phyloP scores from a whole-genome alignment of 1,140 invertebrate genomes.

The Sarcophaga bullata region DNA sequence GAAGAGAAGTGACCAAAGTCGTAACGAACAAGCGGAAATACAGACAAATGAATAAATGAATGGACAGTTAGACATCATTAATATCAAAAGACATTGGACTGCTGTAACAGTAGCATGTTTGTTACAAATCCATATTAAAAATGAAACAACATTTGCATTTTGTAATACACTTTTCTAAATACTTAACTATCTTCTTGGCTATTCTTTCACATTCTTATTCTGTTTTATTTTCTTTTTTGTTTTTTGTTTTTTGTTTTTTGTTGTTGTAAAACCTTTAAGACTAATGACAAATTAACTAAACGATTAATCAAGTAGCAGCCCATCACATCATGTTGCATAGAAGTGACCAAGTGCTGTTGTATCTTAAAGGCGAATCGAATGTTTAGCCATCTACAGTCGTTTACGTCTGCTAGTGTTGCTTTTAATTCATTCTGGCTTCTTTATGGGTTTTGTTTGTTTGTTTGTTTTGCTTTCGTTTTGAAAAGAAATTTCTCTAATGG shows the following conservation, averaged over 20 bases:
- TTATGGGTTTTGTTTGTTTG: no score
- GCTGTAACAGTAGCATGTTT: neutral
- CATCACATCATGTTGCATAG: no score
- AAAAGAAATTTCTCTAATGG: slow-evolving; percentile 9
- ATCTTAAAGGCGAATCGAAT: neutral
- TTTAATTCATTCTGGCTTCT: no score
- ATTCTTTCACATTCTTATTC: no score
- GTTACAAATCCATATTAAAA: neutral
- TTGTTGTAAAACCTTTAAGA: neutral
- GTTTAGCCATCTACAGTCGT: neutral
- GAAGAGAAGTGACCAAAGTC: neutral
- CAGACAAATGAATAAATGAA: neutral
- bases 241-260: neutral
- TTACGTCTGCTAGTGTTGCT: neutral
- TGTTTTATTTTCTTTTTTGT: neutral
- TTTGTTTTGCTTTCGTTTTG: neutral
- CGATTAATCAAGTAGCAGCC: neutral
- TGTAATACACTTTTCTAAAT: neutral
- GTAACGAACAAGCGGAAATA: neutral
- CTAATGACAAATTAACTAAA: slow-evolving; percentile 15
- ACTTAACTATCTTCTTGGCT: no score
- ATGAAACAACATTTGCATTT: neutral
- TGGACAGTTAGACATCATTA: slow-evolving; percentile 5
- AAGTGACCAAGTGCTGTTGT: neutral
- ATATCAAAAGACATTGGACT: neutral